Evolutionary conservation across 1,140 invertebrate species (phyloP), one percentile per base, ranked within the genome.

Genomic region (Agrypnia vestita): DNA sequence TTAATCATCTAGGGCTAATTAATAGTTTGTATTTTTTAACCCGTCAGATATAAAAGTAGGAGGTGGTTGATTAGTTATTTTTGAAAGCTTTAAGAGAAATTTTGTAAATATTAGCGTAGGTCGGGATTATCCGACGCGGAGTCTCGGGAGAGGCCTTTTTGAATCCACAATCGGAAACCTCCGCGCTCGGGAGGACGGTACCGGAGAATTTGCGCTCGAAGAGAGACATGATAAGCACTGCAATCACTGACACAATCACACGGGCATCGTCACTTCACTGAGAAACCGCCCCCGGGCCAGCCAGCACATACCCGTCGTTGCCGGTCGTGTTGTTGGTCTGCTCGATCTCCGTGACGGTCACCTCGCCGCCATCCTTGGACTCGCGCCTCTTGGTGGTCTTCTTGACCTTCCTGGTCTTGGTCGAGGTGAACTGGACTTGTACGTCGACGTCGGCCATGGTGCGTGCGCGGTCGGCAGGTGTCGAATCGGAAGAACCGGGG

Each of bases 341-440:
- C 86, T 95, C 94, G 86, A 95, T 90, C 88, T 96, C 95, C 84
- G 94, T 95, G 89, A 95, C 94, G 88, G 93, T 94, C 86, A 95
- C 93, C 87, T 96, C 95, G 83, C 93, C 93, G 82, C 93, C 94
- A 86, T 93, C 92, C 86, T 93, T 91, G 84, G 92, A 93, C 86
- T 95, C 94, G 88, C 94, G 92, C 86, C 94, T 92, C 86, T 94
- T 95, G 79, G 93, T 94, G 84, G 93, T 92, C 90, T 96, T 97
- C 91, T 96, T 96, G 90, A 95, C 94, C 92, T 96, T 96, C 89
- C 94, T 94, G 87, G 95, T 94, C 90, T 96, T 96, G 88, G 94
- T 93, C 85, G 94, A 94, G 85, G 94, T 93, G 88, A 92, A 95
- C 90, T 95, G 94, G 91, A 95, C 94, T 91, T 93, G 92, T 79